A percentile compares a stretch with the other conserved stretches of the same genome.
phyloP scores from a whole-genome alignment of 2,797 vertebrate species.

The Erethizon dorsatum region DNA sequence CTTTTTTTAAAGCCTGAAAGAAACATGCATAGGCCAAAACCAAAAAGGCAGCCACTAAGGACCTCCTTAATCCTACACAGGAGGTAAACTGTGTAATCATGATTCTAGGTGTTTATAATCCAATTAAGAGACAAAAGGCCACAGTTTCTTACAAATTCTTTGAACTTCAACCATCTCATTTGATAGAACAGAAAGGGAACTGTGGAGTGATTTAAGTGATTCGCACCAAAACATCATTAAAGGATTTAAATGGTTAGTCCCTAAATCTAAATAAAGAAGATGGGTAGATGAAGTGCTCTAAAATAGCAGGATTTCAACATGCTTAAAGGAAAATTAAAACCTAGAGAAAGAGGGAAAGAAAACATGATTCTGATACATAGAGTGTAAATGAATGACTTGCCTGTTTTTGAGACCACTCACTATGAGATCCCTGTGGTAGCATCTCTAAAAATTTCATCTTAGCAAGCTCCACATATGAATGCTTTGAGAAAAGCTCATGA shows the following conservation, averaged over 20 bases:
- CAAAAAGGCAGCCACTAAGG: neutral
- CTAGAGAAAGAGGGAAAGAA: neutral
- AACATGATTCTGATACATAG: neutral
- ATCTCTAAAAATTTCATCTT: neutral
- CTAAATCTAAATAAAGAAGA: neutral
- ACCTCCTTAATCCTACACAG: neutral
- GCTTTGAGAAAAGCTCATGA: neutral
- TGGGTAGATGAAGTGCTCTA: neutral
- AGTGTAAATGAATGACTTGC: neutral
- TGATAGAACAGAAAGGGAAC: neutral
- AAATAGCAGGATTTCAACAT: neutral
- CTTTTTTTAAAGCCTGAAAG: constrained; percentile 21
- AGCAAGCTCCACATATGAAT: neutral
- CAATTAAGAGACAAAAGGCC: neutral
- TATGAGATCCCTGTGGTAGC: neutral
- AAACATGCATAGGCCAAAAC: neutral
- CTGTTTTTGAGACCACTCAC: neutral
- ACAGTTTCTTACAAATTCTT: neutral
- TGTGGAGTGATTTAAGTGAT: neutral
- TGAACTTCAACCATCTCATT: neutral
- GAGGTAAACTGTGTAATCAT: neutral
- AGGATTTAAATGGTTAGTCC: neutral
- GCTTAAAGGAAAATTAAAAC: neutral
- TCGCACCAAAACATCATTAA: neutral
- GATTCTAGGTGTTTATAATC: neutral